These are phyloP conservation scores for Holothuria scabra DNA, from an alignment of 53 echinoderm and acorn worm species.

Conservation along the genomic window DNA sequence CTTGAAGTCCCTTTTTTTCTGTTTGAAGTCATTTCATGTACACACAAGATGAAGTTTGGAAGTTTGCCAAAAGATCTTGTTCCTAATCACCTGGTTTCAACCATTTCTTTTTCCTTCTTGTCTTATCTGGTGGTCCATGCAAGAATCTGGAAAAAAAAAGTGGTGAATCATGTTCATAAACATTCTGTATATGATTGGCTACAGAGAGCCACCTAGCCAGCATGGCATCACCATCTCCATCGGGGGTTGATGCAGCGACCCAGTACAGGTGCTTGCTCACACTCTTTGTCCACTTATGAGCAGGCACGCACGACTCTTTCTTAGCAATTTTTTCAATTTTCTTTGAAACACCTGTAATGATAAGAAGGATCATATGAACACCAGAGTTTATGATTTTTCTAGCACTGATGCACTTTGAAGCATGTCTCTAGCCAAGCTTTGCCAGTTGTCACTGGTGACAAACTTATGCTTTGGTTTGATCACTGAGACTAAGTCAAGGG, in stretches of 20 bases:
- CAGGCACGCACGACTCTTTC: background rate
- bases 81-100: conserved; percentile 21
- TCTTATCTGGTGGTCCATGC: conserved; percentile 5
- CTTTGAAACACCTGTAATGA: background rate
- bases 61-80: too few species aligned
- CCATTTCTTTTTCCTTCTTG: conserved; percentile 7
- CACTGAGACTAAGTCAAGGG: too few species aligned
- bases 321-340: conserved; percentile 9
- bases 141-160: conserved; percentile 14
- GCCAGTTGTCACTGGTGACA: too few species aligned
- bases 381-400: too few species aligned
- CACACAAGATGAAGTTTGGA: too few species aligned
- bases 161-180: conserved; percentile 29
- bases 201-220: conserved; percentile 53
- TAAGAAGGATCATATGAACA: too few species aligned
- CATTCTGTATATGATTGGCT: conserved; percentile 49
- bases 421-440: too few species aligned
- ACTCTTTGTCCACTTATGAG: conserved; percentile 32
- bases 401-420: too few species aligned
- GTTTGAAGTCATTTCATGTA: too few species aligned
- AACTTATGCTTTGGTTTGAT: too few species aligned
- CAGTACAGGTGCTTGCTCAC: conserved; percentile 66
- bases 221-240: conserved; percentile 62
- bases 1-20: too few species aligned
- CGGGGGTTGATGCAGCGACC: conserved; percentile 63